Evolutionary conservation across 2,888 invertebrate species (phyloP).

Genomic region (Rhagonycha fulva): DNA sequence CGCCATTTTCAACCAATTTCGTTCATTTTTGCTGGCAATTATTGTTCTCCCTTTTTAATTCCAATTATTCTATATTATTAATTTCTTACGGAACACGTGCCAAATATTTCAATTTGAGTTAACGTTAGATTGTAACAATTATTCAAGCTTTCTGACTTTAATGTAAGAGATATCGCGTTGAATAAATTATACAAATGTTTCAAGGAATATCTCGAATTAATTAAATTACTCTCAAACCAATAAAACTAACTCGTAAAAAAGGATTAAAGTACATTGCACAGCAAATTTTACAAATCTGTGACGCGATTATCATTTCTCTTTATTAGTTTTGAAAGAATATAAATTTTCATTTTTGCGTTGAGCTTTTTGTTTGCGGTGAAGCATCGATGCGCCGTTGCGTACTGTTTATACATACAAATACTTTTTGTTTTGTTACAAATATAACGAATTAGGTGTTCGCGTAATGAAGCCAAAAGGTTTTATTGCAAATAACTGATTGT

Average conservation of each 20-base stretch:
- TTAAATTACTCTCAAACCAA: neutral
- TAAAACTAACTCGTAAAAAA: neutral
- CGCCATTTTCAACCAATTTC: neutral
- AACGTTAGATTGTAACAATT: neutral
- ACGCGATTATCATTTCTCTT: neutral
- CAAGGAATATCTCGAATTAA: neutral
- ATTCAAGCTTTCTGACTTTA: neutral
- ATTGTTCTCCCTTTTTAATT: neutral
- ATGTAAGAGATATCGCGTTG: neutral
- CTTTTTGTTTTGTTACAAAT: neutral
- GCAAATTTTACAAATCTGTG: neutral
- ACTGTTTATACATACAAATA: neutral
- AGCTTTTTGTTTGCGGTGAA: neutral
- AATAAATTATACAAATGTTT: neutral
- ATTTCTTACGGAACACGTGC: neutral
- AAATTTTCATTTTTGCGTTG: neutral
- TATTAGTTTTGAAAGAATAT: neutral
- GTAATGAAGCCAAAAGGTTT: slow-evolving; percentile 3
- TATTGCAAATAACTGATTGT: slow-evolving; percentile 25
- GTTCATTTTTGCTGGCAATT: neutral
- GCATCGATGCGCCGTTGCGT: neutral
- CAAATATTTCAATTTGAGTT: neutral
- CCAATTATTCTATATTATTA: neutral
- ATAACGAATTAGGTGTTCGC: neutral
- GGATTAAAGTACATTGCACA: neutral